These are phyloP conservation scores for Stigmatopora argus DNA, from an alignment of 2,113 vertebrate species.

Conservation along the genomic window DNA sequence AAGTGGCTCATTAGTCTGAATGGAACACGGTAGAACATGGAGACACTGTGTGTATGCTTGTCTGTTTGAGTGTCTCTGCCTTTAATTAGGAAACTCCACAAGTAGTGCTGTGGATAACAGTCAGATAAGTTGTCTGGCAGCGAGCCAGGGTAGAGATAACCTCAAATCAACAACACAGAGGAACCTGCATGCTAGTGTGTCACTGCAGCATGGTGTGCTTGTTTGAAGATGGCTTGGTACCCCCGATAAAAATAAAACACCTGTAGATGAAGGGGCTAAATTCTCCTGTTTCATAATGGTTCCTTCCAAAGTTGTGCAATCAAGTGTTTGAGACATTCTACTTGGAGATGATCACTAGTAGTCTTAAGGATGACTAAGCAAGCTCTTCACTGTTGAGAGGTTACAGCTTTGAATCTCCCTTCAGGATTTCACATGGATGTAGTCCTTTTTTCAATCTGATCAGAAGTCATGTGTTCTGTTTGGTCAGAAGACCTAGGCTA, in stretches of 20 bases:
- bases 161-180: slow-evolving; percentile 12
- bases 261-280: slow-evolving; percentile 42
- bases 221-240: slow-evolving; percentile 25
- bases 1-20: slow-evolving; percentile 65
- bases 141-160: slow-evolving; percentile 38
- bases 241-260: slow-evolving; percentile 37
- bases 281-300: slow-evolving; percentile 36
- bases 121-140: slow-evolving; percentile 61
- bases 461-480: too few relatives aligned
- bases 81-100: slow-evolving; percentile 63
- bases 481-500: too few relatives aligned
- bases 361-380: background rate
- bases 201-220: slow-evolving; percentile 10
- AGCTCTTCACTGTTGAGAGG: background rate
- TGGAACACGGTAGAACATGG: slow-evolving; percentile 53
- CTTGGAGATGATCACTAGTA: background rate
- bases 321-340: background rate
- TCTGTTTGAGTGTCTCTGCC: slow-evolving; percentile 57
- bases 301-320: background rate
- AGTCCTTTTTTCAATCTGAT: too few relatives aligned
- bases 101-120: slow-evolving; percentile 54
- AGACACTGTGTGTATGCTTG: slow-evolving; percentile 48
- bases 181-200: slow-evolving; percentile 20
- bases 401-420: background rate
- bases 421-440: too few relatives aligned